Conservation (phyloP, 2,113 vertebrate species). For the Eira barbara region DNA sequence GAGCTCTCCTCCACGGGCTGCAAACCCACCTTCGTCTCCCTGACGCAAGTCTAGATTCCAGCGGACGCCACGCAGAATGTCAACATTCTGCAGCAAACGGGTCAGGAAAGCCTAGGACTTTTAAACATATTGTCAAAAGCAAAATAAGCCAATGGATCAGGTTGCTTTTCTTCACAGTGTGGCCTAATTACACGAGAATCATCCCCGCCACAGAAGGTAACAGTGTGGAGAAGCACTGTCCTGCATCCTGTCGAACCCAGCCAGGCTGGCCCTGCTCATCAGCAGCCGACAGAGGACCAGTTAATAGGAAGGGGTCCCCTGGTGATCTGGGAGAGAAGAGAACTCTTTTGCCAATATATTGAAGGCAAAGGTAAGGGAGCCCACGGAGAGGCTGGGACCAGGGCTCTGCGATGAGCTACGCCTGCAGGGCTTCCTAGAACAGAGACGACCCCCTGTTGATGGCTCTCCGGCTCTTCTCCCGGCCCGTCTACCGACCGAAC, state of each 20-base stretch:
- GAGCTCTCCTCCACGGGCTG: background rate
- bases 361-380: background rate
- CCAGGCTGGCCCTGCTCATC: slow-evolving; percentile 60
- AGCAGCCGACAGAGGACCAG: slow-evolving; percentile 63
- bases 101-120: slow-evolving; percentile 50
- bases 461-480: accelerated
- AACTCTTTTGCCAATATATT: background rate
- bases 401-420: too few species aligned
- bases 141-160: slow-evolving; percentile 76
- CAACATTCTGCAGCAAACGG: slow-evolving; percentile 32
- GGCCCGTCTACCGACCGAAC: accelerated
- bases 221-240: slow-evolving; percentile 49
- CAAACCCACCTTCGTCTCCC: background rate
- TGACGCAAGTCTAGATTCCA: background rate
- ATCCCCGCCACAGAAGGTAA: slow-evolving; percentile 61
- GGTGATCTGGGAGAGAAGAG: slow-evolving; percentile 38
- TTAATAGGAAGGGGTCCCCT: slow-evolving; percentile 55
- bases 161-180: slow-evolving; percentile 43
- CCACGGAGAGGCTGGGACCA: accelerated
- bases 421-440: accelerated
- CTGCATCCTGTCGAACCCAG: slow-evolving; percentile 62
- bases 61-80: slow-evolving; percentile 1
- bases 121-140: slow-evolving; percentile 77
- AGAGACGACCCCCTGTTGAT: accelerated
- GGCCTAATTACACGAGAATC: slow-evolving; percentile 73